Conservation (phyloP, 2,888 invertebrate genomes). For the Dendrolimus pini region DNA sequence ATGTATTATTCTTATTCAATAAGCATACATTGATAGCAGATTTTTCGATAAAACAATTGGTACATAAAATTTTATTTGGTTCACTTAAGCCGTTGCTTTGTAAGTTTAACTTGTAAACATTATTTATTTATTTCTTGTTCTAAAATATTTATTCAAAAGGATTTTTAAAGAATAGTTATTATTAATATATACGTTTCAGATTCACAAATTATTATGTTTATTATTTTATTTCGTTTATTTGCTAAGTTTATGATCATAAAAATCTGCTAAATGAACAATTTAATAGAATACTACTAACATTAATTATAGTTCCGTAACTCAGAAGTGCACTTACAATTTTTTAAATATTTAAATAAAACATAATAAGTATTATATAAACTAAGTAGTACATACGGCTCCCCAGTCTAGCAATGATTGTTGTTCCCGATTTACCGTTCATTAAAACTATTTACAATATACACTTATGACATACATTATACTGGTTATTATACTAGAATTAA, state of each 20-base stretch:
- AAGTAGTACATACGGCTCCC: slow-evolving; percentile 48
- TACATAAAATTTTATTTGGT: too few species aligned
- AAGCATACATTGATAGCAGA: slow-evolving; percentile 32
- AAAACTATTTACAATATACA: slow-evolving; percentile 72
- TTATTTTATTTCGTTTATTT: too few species aligned
- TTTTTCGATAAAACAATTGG: slow-evolving; percentile 14
- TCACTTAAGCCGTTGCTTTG: too few species aligned
- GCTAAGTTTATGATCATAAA: slow-evolving; percentile 2
- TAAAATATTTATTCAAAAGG: too few species aligned
- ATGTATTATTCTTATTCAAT: slow-evolving; percentile 31
- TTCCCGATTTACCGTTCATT: slow-evolving; percentile 60
- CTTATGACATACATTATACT: slow-evolving; percentile 65
- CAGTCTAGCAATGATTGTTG: slow-evolving; percentile 59
- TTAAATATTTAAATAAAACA: slow-evolving; percentile 47
- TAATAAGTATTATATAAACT: slow-evolving; percentile 58
- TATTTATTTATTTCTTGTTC: background rate
- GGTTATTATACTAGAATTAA: slow-evolving; percentile 65
- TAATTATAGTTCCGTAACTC: slow-evolving; percentile 63
- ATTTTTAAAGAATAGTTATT: too few species aligned
- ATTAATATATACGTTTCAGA: too few species aligned
- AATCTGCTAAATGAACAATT: slow-evolving; percentile 38
- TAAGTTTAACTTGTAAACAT: slow-evolving; percentile 17
- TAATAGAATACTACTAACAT: slow-evolving; percentile 30
- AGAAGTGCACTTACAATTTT: slow-evolving; percentile 69
- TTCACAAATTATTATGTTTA: too few species aligned